Evolutionary conservation across 2,113 vertebrate species (phyloP).

Genomic region (Peromyscus polionotus): DNA sequence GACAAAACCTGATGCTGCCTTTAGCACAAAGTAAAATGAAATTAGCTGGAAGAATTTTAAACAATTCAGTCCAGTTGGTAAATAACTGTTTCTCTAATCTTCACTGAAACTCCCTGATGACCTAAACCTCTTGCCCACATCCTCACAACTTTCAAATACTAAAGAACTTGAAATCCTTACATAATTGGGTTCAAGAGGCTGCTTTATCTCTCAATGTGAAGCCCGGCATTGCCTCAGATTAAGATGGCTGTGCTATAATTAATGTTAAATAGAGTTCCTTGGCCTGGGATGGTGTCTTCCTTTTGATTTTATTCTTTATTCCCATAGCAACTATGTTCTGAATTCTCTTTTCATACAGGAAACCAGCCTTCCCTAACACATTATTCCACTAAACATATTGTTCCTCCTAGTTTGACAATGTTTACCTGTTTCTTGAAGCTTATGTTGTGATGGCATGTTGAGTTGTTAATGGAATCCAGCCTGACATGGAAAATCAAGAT

Average conservation of each 20-base stretch:
- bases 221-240: not conserved
- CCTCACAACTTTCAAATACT: not conserved
- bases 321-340: not conserved
- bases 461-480: constrained; percentile 1
- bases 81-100: not conserved
- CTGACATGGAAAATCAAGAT: not conserved
- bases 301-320: not conserved
- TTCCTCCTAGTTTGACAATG: not conserved
- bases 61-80: not conserved
- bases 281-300: not conserved
- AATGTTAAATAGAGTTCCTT: not conserved
- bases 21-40: not conserved
- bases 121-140: not conserved
- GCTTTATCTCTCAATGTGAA: not conserved
- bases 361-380: not conserved
- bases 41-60: not conserved
- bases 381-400: not conserved
- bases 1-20: not conserved
- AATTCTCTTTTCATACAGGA: not conserved
- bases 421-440: not conserved
- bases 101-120: not conserved
- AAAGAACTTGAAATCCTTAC: not conserved
- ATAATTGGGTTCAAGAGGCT: not conserved
- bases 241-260: not conserved
- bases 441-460: not conserved